Evolutionary conservation across 2,113 vertebrate genomes (phyloP).

Genomic region (Carettochelys insculpta): DNA sequence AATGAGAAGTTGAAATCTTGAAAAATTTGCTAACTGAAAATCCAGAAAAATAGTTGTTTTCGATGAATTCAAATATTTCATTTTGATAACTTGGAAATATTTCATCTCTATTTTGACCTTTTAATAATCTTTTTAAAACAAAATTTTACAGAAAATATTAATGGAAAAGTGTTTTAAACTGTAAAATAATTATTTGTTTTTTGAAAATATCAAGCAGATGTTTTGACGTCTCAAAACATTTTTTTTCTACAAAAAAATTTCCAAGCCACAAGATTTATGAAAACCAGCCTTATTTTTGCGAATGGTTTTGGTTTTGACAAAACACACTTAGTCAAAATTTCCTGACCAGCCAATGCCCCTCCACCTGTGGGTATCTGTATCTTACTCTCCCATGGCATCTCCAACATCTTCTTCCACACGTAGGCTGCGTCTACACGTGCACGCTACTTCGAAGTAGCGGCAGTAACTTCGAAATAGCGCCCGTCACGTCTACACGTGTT

Average conservation of each 20-base stretch:
- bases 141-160: not conserved
- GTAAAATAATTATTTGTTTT: not conserved
- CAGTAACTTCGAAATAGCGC: no score
- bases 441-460: no score
- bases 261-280: not conserved
- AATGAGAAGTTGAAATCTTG: not conserved
- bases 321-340: not conserved
- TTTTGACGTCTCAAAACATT: not conserved
- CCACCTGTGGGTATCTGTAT: not conserved
- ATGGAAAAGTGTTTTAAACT: not conserved
- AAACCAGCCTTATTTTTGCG: not conserved
- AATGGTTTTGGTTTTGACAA: not conserved
- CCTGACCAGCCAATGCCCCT: not conserved
- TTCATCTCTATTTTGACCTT: not conserved
- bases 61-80: not conserved
- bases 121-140: not conserved
- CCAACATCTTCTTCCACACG: not conserved
- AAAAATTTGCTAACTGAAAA: not conserved
- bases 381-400: not conserved
- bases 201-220: not conserved
- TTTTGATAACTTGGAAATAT: not conserved
- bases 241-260: not conserved
- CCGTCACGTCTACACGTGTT: no score
- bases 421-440: no score
- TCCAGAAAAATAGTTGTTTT: not conserved